Evolutionary conservation across 2,797 vertebrate genomes (phyloP).

Genomic region (Siniperca undulata): DNA sequence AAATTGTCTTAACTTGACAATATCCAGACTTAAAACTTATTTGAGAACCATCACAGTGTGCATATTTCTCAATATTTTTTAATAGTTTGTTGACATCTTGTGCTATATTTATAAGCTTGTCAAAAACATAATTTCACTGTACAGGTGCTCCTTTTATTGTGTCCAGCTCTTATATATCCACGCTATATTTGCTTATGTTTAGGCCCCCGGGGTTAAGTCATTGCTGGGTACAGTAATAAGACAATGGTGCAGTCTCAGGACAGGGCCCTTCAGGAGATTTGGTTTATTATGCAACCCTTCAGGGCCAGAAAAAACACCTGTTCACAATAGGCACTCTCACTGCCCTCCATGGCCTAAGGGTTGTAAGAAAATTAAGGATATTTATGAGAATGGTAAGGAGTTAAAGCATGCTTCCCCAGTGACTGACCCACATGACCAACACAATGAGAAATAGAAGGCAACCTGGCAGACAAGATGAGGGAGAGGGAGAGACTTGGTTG

Average conservation of each 20-base stretch:
- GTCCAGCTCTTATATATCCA: neutral
- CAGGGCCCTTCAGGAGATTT: slow-evolving; percentile 8
- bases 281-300: slow-evolving; percentile 10
- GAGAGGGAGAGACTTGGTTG: slow-evolving; percentile 18
- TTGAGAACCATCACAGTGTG: neutral
- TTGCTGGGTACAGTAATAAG: neutral
- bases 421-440: slow-evolving; percentile 16
- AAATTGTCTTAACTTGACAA: slow-evolving; percentile 10
- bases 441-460: neutral
- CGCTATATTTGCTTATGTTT: neutral
- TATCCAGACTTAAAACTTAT: neutral
- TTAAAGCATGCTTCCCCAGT: neutral
- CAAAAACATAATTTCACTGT: neutral
- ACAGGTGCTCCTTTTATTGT: neutral
- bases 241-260: neutral
- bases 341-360: neutral
- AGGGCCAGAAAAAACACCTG: slow-evolving; percentile 21
- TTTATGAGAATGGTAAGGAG: slow-evolving; percentile 11
- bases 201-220: neutral
- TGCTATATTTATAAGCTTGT: neutral
- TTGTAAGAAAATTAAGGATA: neutral
- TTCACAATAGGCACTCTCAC: slow-evolving; percentile 22
- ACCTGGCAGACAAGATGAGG: neutral
- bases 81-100: neutral
- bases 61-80: neutral